phyloP scores from a whole-genome alignment of 2,888 invertebrate species.

The Drosophila nr. fundita region DNA sequence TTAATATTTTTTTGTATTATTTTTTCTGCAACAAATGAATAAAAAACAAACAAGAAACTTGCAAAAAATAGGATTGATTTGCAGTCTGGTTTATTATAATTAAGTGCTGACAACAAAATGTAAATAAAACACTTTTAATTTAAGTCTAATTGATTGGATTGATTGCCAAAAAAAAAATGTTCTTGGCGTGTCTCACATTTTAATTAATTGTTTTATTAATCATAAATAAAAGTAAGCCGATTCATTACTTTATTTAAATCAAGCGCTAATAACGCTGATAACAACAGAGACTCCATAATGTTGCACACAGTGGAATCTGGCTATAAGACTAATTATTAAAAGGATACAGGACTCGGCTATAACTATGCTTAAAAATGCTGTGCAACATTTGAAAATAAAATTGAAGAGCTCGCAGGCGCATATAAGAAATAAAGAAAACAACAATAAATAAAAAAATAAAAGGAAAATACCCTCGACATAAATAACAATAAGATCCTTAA shows the following conservation, averaged over 20 bases:
- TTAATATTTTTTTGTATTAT: background rate
- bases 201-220: background rate
- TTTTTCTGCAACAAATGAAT: background rate
- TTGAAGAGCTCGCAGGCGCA: background rate
- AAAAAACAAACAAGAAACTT: background rate
- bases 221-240: background rate
- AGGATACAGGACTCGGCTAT: fast-evolving
- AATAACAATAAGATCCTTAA: background rate
- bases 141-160: background rate
- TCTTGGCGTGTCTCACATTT: background rate
- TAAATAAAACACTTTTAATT: background rate
- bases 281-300: background rate
- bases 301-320: background rate
- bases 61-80: background rate
- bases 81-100: background rate
- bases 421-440: background rate
- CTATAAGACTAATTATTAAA: background rate
- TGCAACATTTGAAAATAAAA: background rate
- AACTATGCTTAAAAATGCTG: background rate
- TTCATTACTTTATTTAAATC: background rate
- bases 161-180: background rate
- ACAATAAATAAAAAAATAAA: background rate
- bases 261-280: fast-evolving
- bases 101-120: background rate
- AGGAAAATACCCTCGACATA: background rate